Evolutionary conservation across 2,797 vertebrate species (phyloP), one percentile per base, ranked within the genome.

Genomic region (Phataginus tricuspis): DNA sequence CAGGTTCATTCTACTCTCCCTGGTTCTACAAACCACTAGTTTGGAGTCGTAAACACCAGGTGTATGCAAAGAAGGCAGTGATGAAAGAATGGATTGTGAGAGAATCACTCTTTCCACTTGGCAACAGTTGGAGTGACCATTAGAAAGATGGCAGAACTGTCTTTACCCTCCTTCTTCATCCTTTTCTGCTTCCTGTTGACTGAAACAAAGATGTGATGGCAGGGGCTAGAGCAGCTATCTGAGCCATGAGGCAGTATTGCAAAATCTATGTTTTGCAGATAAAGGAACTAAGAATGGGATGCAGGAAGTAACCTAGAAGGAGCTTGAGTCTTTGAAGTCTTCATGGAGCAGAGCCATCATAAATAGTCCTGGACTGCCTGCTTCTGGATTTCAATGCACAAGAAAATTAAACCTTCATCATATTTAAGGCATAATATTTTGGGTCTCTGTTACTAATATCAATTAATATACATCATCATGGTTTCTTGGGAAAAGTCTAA

Each of bases 401-500:
- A 71, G 49, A 71, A 55, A 88, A 69, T 63, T 42, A 69, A 88
- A 71, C 25, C 57, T 91, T 61, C 9, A 34, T 19, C 74, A 68
- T 66, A 37, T 61, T 79, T 29, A 68, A 29, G 42, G 21, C 16
- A 45, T 68, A n/a, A 74, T 77, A 85, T 84, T 82, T 95, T 42
- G 72, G n/a, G 37, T 75, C 11, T 91, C 45, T 79, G 15, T 71
- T 59, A 74, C 57, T 71, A 5, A 85, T 19, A 83, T 23, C 53
- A 87, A 39, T 68, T 74, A 27, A 74, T 39, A 85, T 37, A 91
- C 8, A 72, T 49, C 29, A 85, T 89, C 34, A 23, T 29, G 78
- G 39, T 77, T 95, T 93, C 72, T 87, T 92, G 21, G 75, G 77
- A 88, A 49, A 12, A 83, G 21, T 55, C 77, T n/a, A 80, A 45